Base-by-base conservation (phyloP, 2,888 invertebrate genomes). In the Morpho achilles region DNA sequence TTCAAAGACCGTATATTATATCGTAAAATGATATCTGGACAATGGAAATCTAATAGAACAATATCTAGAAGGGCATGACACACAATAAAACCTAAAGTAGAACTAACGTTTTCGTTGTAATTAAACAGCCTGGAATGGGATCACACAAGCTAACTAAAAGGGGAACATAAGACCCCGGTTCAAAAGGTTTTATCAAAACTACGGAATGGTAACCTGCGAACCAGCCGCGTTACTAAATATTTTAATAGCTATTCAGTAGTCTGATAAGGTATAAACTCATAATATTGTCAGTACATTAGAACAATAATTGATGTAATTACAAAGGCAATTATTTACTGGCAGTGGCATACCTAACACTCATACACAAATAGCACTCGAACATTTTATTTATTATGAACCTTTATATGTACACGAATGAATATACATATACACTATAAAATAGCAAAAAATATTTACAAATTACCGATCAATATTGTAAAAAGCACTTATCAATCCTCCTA, bases 401-500 rank as follows among this genome's bases (percentile, higher is more conserved):
- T 76, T 77, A 45, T 84, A 78, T 83, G 59, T 56, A 84, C 83
- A 82, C 74, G 75, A 67, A 68, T 77, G 69, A 74, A 76, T 77
- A 74, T 80, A 79, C 79, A 84, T 80, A 76, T 79, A 79, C 76
- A 76, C 70, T 80, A 75, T 78, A 79, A 80, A 79, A 79, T 82
- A 80, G 86, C 86, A 87, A 88, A 88, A 83, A 79, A 86, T 90
- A 88, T 88, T 81, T 88, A 90, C 88, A 89, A 65, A 69, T 74
- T 72, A 81, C 79, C 82, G 84, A 74, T 78, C 74, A 76, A 73
- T 79, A 80, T 75, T 74, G 53, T 57, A 82, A 86, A 86, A 86
- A 87, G 86, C 87, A 85, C 84, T 86, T 84, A 81, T 42, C 41
- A 75, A 79, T 75, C 79, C 73, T 75, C 75, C 74, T 71, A 69